Evolutionary conservation across 2,888 invertebrate genomes (phyloP), one percentile per base, ranked within the genome.

Genomic region (Parapristionchus giblindavisi): DNA sequence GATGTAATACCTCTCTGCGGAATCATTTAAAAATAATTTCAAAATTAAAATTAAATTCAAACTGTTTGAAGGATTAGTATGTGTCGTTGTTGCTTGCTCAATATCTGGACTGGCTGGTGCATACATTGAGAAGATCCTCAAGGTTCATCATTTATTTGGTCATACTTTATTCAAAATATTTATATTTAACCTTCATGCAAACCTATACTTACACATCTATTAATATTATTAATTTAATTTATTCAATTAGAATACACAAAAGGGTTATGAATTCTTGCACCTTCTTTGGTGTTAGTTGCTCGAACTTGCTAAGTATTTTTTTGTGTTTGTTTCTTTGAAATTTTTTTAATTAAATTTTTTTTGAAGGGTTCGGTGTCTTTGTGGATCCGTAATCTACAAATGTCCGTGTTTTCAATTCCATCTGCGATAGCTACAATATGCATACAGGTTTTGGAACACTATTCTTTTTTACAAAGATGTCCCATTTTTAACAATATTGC

Each of bases 351-450:
- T n/a, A 8, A 8, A 3, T 17, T 14, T 36, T 36, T n/a, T 29
- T 43, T 98, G 0, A 98, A 98, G 83, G 89, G 86, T n/a, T 77
- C 84, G 8, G 93, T 96, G 81, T 90, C 91, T 1, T 89, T 92
- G 1, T 99, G 99, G 98, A 94, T 99, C 93, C 91, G 99, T 84
- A 99, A 99, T 89, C 94, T 99, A 0, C 98, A 99, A 88, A 90
- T 99, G 75, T 94, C 96, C 86, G 91, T 96, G 71, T 91, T 96
- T 51, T 95, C 97, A 2, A 90, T 98, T 77, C 94, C 98, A 0
- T 93, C 97, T 85, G 94, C 94, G 89, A 91, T 93, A 34, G 87
- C 93, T 0, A 85, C 84, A 14, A 79, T 83, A 40, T 80, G 79
- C 48, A 54, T 80, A 52, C 78, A 80, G 76, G 78, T 78, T 17